Percentiles rank a stretch among this genome's conserved stretches.
phyloP scores from a whole-genome alignment of 2,113 vertebrate species.

The Octodon degus region DNA sequence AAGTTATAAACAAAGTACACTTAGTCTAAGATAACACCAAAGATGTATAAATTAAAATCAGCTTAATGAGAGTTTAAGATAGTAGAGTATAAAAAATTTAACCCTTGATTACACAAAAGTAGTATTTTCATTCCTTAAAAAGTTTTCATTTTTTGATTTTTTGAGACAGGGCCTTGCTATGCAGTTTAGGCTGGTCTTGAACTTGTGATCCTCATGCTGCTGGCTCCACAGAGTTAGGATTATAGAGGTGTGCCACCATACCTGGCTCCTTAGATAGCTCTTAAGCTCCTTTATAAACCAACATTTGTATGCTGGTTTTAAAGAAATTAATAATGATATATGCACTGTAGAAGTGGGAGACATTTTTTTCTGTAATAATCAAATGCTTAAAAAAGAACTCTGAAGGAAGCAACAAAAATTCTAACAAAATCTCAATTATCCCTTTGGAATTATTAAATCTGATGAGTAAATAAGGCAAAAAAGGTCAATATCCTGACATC shows the following conservation, averaged over 20 bases:
- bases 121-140: slow-evolving; percentile 51
- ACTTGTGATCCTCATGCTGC: not conserved
- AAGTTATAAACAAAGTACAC: slow-evolving; percentile 59
- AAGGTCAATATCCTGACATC: slow-evolving; percentile 38
- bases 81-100: slow-evolving; percentile 58
- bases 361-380: slow-evolving; percentile 32
- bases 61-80: slow-evolving; percentile 51
- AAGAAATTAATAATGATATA: slow-evolving; percentile 43
- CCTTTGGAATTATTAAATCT: slow-evolving; percentile 56
- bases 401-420: slow-evolving; percentile 28
- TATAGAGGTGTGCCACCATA: not conserved
- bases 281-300: slow-evolving; percentile 39
- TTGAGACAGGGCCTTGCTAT: not conserved
- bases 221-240: not conserved
- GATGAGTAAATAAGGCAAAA: slow-evolving; percentile 29
- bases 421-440: slow-evolving; percentile 54
- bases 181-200: not conserved
- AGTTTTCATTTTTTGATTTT: not conserved
- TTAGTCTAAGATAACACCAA: slow-evolving; percentile 48
- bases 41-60: slow-evolving; percentile 43
- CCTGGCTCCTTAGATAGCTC: not conserved
- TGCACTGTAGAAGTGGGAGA: slow-evolving; percentile 28
- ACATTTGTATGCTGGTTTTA: slow-evolving; percentile 49
- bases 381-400: slow-evolving; percentile 1
- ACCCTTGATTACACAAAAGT: slow-evolving; percentile 32